phyloP scores from a whole-genome alignment of 1,140 invertebrate genomes.

The Drosophila equinoxialis region DNA sequence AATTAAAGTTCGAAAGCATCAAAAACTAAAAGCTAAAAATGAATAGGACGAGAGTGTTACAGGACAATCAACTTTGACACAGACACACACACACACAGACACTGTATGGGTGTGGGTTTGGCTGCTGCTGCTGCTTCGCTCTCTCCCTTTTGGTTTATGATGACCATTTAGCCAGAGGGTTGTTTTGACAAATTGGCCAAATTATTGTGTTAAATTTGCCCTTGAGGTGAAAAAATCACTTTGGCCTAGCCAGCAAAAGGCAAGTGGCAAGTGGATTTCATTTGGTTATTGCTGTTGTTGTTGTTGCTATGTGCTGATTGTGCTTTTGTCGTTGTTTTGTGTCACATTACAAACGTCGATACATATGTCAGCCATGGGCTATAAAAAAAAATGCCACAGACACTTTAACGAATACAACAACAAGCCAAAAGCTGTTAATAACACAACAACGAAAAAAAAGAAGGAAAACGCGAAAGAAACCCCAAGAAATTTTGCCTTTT shows the following conservation, averaged over 20 bases:
- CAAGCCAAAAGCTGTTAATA: neutral
- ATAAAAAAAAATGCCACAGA: slow-evolving; percentile 28
- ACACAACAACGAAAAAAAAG: neutral
- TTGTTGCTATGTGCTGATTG: slow-evolving; percentile 57
- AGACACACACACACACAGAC: neutral
- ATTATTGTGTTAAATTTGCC: slow-evolving; percentile 82
- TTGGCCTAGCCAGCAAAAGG: slow-evolving; percentile 59
- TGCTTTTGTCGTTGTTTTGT: slow-evolving; percentile 51
- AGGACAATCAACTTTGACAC: slow-evolving; percentile 62
- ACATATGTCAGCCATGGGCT: slow-evolving; percentile 65
- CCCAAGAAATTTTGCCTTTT: neutral
- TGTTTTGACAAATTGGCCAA: slow-evolving; percentile 82
- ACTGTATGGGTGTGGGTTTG: slow-evolving; percentile 24
- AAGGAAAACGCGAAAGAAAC: neutral
- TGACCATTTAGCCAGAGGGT: slow-evolving; percentile 76
- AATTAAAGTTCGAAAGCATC: slow-evolving; percentile 6
- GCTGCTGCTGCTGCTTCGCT: slow-evolving; percentile 17
- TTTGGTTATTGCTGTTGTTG: slow-evolving; percentile 15
- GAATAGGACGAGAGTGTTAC: slow-evolving; percentile 37
- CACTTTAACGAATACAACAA: slow-evolving; percentile 2
- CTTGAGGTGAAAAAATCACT: slow-evolving; percentile 82
- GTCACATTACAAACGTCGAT: slow-evolving; percentile 54
- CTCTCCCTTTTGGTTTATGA: slow-evolving; percentile 56
- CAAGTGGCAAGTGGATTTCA: slow-evolving; percentile 38
- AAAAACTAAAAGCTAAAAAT: slow-evolving; percentile 13